A percentile compares a stretch with the other conserved stretches of the same genome.
These are phyloP conservation scores for Leptopilina myrica DNA, from an alignment of 2,888 invertebrate species.

Conservation along the genomic window DNA sequence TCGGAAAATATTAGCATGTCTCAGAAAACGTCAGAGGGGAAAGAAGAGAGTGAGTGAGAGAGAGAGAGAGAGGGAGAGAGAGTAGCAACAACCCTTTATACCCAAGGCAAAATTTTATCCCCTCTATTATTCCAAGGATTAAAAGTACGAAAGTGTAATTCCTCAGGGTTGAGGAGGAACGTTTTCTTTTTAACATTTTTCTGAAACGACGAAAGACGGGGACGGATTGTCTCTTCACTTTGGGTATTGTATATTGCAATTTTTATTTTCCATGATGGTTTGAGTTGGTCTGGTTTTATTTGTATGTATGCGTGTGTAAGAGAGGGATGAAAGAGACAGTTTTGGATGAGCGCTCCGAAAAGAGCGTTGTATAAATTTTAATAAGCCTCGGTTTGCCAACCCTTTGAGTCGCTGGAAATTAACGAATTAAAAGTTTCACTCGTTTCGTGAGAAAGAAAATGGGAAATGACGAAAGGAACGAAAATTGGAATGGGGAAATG, in stretches of 20 bases:
- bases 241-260: conserved; percentile 37
- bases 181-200: conserved; percentile 40
- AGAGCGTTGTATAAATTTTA: conserved; percentile 73
- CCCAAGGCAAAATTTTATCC: conserved; percentile 50
- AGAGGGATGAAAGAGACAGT: conserved; percentile 50
- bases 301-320: not conserved
- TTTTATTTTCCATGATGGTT: conserved; percentile 43
- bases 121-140: conserved; percentile 72
- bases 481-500: conserved; percentile 36
- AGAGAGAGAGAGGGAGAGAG: conserved; percentile 40
- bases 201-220: conserved; percentile 41
- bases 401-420: conserved; percentile 74
- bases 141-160: conserved; percentile 72
- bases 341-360: conserved; percentile 47
- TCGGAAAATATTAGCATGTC: conserved; percentile 73
- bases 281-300: no score
- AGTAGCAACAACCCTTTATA: conserved; percentile 62
- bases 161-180: conserved; percentile 56
- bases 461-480: conserved; percentile 44
- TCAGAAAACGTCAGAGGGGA: conserved; percentile 41
- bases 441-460: conserved; percentile 60
- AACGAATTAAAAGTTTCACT: conserved; percentile 76
- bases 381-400: conserved; percentile 73
- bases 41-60: conserved; percentile 36
- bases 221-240: conserved; percentile 45